Evolutionary conservation across 2,888 invertebrate genomes (phyloP).

Genomic region (Synergus gifuensis): DNA sequence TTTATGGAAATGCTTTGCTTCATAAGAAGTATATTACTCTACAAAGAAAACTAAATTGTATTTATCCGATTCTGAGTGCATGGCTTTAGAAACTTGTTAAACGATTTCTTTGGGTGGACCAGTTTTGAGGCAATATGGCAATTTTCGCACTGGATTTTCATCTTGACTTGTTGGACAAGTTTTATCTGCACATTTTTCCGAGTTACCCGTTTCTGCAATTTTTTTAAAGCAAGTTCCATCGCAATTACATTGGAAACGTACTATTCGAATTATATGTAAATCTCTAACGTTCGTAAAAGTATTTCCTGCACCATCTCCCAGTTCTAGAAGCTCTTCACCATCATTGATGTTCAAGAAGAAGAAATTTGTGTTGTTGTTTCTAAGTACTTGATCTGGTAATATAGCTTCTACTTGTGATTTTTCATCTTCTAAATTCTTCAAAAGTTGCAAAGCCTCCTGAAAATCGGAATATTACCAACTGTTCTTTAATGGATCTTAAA

Average conservation of each 20-base stretch:
- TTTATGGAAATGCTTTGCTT: neutral
- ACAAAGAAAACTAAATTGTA: neutral
- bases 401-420: conserved; percentile 54
- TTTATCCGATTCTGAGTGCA: neutral
- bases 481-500: neutral
- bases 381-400: conserved; percentile 61
- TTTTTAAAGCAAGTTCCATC: conserved; percentile 52
- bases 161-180: neutral
- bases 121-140: conserved; percentile 3
- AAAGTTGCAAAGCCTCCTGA: conserved; percentile 46
- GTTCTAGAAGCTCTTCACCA: conserved; percentile 62
- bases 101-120: neutral
- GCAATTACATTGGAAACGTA: conserved; percentile 61
- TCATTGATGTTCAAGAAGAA: conserved; percentile 63
- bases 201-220: neutral
- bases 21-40: neutral
- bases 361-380: conserved; percentile 58
- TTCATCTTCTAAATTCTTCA: conserved; percentile 46
- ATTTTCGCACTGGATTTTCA: neutral
- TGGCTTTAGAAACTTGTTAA: neutral
- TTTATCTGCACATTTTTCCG: neutral
- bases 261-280: conserved; percentile 65
- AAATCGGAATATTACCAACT: too few relatives aligned
- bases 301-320: conserved; percentile 58
- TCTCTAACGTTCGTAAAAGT: conserved; percentile 64